Percentiles rank a stretch among this genome's conserved stretches.
Evolutionary conservation across 2,113 vertebrate genomes (phyloP).

Genomic region (Lipophrys pholis): DNA sequence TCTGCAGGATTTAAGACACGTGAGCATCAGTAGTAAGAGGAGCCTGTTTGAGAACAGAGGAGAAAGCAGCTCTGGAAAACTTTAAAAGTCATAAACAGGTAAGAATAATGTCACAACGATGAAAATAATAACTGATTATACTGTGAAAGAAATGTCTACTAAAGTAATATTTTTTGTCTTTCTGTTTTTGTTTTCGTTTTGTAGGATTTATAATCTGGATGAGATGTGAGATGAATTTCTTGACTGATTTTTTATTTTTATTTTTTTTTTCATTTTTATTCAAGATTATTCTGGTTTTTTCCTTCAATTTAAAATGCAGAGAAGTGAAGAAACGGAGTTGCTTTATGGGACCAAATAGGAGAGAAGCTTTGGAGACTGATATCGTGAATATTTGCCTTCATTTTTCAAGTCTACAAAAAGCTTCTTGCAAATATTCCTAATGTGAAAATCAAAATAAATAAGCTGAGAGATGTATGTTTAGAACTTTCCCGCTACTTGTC

Average conservation of each 20-base stretch:
- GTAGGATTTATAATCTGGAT: not conserved
- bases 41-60: constrained; percentile 81
- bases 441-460: not conserved
- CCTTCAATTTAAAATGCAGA: no score
- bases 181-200: constrained; percentile 8
- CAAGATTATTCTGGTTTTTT: no score
- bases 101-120: not conserved
- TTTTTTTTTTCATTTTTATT: not conserved
- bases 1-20: constrained; percentile 83
- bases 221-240: constrained; percentile 14
- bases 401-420: not conserved
- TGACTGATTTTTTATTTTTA: constrained; percentile 43
- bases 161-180: not conserved
- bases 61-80: constrained; percentile 39
- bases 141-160: not conserved
- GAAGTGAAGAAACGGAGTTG: not conserved
- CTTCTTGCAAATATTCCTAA: constrained; percentile 21
- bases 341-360: constrained; percentile 26
- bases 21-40: constrained; percentile 80
- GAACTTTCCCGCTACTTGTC: constrained; percentile 6
- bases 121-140: not conserved
- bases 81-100: constrained; percentile 30
- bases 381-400: constrained; percentile 17
- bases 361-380: constrained; percentile 18
- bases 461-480: constrained; percentile 14